Conservation (phyloP, 2,888 invertebrate species). For the Diaprepes abbreviatus region DNA sequence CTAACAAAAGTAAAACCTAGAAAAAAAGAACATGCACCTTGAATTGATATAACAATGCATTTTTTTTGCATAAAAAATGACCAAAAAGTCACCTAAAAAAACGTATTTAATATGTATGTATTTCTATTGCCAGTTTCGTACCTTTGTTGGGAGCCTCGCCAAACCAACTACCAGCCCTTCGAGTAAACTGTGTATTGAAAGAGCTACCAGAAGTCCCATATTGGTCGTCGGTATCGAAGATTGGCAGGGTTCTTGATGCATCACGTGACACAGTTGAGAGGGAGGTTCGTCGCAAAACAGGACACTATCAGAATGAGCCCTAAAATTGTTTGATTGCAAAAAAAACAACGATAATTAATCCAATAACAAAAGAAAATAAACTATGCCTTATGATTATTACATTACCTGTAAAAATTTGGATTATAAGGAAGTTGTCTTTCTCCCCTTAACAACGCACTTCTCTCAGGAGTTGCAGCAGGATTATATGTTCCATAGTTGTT, state of each 20-base stretch:
- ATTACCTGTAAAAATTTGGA: constrained; percentile 54
- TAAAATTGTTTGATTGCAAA: too few species aligned
- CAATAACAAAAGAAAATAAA: too few species aligned
- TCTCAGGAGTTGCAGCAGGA: constrained; percentile 7
- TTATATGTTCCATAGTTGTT: constrained; percentile 35
- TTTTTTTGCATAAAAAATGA: background rate
- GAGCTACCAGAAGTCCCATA: constrained; percentile 78
- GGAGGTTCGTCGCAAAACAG: constrained; percentile 55
- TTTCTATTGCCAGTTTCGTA: too few species aligned
- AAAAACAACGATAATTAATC: too few species aligned
- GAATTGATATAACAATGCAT: too few species aligned
- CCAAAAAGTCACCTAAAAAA: too few species aligned
- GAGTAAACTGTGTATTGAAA: constrained; percentile 83
- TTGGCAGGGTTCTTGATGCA: constrained; percentile 76
- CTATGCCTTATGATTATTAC: too few species aligned
- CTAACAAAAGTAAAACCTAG: constrained; percentile 74
- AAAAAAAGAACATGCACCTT: too few species aligned
- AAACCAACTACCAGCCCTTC: constrained; percentile 88
- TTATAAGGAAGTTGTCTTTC: constrained; percentile 56
- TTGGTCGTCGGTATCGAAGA: constrained; percentile 75
- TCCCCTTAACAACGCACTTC: constrained; percentile 23
- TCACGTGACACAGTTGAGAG: constrained; percentile 75
- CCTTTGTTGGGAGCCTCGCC: constrained; percentile 76
- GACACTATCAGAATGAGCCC: constrained; percentile 55
- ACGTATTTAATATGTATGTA: too few species aligned